These are phyloP conservation scores for Amphimallon solstitiale DNA, from an alignment of 2,888 invertebrate genomes.

Conservation along the genomic window DNA sequence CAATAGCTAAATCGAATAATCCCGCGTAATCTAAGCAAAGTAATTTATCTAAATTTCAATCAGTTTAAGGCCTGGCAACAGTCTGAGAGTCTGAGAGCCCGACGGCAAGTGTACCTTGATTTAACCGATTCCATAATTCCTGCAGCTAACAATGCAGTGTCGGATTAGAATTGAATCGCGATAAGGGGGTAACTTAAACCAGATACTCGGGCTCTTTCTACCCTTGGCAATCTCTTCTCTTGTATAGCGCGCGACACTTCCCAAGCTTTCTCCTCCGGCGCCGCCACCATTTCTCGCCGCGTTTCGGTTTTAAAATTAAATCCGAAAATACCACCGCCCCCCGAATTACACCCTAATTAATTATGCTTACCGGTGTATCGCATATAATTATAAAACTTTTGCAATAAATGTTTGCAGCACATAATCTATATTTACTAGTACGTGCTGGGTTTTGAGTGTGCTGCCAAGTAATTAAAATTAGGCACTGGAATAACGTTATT, in stretches of 20 bases:
- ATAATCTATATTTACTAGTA: constrained; percentile 31
- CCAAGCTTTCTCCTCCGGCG: background rate
- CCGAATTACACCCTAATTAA: constrained; percentile 48
- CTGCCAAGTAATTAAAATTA: constrained; percentile 29
- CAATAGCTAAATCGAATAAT: constrained; percentile 45
- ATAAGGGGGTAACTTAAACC: constrained; percentile 53
- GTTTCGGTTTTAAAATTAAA: constrained; percentile 40
- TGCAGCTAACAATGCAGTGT: constrained; percentile 53
- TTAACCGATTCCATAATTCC: constrained; percentile 53
- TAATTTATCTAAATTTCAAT: constrained; percentile 54
- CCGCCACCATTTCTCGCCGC: too few species aligned
- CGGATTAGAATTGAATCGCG: constrained; percentile 53
- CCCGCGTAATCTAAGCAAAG: constrained; percentile 48
- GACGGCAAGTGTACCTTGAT: constrained; percentile 44
- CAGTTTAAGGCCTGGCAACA: constrained; percentile 49
- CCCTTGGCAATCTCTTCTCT: background rate
- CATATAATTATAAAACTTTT: constrained; percentile 37
- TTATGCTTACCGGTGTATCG: constrained; percentile 41
- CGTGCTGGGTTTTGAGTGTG: background rate
- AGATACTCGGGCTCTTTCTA: constrained; percentile 25
- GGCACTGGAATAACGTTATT: constrained; percentile 5
- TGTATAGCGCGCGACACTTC: background rate
- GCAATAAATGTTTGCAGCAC: constrained; percentile 30
- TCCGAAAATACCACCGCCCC: constrained; percentile 49
- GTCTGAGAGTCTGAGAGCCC: constrained; percentile 37